phyloP scores from a whole-genome alignment of 2,797 vertebrate genomes.

The Silurus lanzhouensis region DNA sequence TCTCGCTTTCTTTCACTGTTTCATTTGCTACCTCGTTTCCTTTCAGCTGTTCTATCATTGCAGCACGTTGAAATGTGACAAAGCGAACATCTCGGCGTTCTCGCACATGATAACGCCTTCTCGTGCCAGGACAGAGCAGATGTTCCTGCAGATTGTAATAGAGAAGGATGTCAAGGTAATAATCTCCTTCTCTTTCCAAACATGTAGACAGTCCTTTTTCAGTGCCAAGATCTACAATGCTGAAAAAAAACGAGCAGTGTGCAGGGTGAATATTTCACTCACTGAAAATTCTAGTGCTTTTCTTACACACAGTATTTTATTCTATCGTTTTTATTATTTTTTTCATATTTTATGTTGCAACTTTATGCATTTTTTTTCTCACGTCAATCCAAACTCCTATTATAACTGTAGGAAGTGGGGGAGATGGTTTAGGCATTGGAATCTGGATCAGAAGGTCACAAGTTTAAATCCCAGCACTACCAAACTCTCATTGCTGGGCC shows the following conservation, averaged over 20 bases:
- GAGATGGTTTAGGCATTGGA: too few species aligned
- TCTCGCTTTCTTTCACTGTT: not conserved
- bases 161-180: conserved; percentile 49
- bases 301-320: not conserved
- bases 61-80: not conserved
- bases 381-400: too few species aligned
- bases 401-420: too few species aligned
- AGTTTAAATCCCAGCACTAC: too few species aligned
- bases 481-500: too few species aligned
- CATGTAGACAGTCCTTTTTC: conserved; percentile 21
- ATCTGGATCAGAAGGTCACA: too few species aligned
- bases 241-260: not conserved
- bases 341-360: too few species aligned
- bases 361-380: too few species aligned
- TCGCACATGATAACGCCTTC: conserved; percentile 44
- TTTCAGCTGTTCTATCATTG: not conserved
- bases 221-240: conserved; percentile 33
- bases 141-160: conserved; percentile 48
- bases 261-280: conserved; percentile 1
- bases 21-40: not conserved
- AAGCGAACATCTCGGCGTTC: conserved; percentile 42
- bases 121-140: conserved; percentile 46
- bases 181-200: conserved; percentile 45
- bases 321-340: too few species aligned
- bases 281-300: not conserved